phyloP scores from a whole-genome alignment of 2,113 vertebrate genomes.

The pig (Sus scrofa) region T2T-Sscrofa CM000818.6:116920001-116920500 shows the following conservation, averaged over 20 bases:
- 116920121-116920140: not conserved
- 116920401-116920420: not conserved
- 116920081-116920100: not conserved
- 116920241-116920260: not conserved
- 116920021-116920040: not conserved
- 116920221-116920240: not conserved
- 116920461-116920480: not conserved
- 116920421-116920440: not conserved
- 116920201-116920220: not conserved
- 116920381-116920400: not conserved
- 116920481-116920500: not conserved
- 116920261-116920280: not conserved
- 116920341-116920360: not conserved
- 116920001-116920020: not conserved
- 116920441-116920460: not conserved
- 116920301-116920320: not conserved
- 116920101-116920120: not conserved
- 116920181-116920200: not conserved
- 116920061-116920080: not conserved
- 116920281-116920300: not conserved
- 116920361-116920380: not conserved
- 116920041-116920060: not conserved
- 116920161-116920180: not conserved
- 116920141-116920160: not conserved
- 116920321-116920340: not conserved